These are phyloP conservation scores for Melanotus villosus DNA, from an alignment of 2,888 invertebrate genomes.

Conservation along the genomic window DNA sequence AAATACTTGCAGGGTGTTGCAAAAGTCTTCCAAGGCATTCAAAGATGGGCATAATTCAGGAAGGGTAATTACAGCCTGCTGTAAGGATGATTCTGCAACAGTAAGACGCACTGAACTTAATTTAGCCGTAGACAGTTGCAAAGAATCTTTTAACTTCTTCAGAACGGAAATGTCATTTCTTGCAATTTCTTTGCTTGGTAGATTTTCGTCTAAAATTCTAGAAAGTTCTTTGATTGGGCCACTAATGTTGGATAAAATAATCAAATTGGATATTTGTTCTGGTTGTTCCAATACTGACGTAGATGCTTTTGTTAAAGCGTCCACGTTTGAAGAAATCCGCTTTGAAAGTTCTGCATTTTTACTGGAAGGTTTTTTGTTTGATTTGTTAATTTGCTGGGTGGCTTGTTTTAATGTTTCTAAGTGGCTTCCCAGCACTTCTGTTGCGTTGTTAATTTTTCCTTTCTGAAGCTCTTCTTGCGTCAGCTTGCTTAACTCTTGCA, in stretches of 20 bases:
- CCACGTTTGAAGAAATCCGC: background rate
- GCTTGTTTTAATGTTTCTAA: background rate
- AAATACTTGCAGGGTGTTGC: no score
- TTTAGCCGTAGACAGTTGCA: constrained; percentile 2
- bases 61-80: constrained; percentile 49
- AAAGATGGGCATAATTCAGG: background rate
- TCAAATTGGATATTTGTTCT: background rate
- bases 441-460: background rate
- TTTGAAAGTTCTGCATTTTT: constrained; percentile 1
- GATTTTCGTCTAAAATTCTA: background rate
- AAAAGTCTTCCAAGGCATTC: background rate
- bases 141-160: constrained; percentile 7
- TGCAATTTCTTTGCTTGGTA: background rate
- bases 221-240: background rate
- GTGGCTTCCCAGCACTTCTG: background rate
- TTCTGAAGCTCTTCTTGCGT: background rate
- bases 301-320: background rate
- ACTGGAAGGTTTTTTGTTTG: background rate
- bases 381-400: background rate
- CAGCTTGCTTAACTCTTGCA: background rate
- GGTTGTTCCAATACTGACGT: background rate
- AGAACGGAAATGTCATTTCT: background rate
- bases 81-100: no score
- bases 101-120: background rate
- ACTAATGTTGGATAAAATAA: background rate